These are phyloP conservation scores for Salvelinus namaycush DNA, from an alignment of 2,113 vertebrate genomes.

Conservation along the genomic window DNA sequence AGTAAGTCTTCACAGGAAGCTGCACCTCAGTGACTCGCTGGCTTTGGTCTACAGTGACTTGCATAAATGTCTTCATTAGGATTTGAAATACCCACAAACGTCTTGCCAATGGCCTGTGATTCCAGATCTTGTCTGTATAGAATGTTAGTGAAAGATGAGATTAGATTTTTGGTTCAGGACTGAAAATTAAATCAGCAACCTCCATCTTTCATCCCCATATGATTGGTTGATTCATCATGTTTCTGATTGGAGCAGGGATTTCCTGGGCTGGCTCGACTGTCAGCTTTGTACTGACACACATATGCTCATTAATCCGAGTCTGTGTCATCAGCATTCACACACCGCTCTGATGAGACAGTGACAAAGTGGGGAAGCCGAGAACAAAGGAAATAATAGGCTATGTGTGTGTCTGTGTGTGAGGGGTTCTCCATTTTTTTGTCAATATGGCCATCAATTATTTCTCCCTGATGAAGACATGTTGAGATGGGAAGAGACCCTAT, in stretches of 20 bases:
- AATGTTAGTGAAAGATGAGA: too few species aligned
- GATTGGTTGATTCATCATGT: too few species aligned
- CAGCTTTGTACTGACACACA: background rate
- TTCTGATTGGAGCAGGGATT: background rate
- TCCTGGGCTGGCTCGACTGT: background rate
- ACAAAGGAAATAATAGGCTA: constrained; percentile 26
- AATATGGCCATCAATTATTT: constrained; percentile 41
- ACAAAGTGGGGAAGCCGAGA: constrained; percentile 32
- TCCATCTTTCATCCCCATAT: too few species aligned
- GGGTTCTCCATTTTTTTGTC: constrained; percentile 11
- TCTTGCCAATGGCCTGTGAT: too few species aligned
- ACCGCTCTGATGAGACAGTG: constrained; percentile 21
- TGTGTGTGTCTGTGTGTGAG: constrained; percentile 4
- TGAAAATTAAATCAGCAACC: too few species aligned
- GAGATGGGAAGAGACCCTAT: constrained; percentile 12
- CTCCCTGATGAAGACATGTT: constrained; percentile 4
- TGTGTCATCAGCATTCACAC: background rate
- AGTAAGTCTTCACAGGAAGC: too few species aligned
- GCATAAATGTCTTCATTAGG: too few species aligned
- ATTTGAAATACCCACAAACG: too few species aligned
- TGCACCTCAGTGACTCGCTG: background rate
- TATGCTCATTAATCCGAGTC: constrained; percentile 18
- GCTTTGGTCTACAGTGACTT: background rate
- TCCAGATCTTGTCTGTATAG: too few species aligned
- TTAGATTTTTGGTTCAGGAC: too few species aligned